Conservation (phyloP, 2,113 vertebrate species). For the Parotia lawesii region DNA sequence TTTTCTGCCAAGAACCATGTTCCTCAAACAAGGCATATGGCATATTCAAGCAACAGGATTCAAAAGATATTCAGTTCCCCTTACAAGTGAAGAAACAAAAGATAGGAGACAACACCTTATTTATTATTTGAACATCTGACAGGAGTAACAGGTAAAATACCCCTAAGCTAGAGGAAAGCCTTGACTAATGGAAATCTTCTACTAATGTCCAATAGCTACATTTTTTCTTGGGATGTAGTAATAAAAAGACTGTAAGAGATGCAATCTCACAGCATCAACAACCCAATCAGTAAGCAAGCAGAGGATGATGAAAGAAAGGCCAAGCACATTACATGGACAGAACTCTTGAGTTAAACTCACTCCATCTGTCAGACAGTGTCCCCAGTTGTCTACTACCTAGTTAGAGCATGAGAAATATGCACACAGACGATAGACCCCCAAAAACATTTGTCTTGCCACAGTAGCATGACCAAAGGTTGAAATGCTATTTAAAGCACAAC, state of each 20-base stretch:
- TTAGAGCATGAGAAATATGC: neutral
- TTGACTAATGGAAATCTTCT: neutral
- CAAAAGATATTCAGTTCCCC: neutral
- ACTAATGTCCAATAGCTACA: neutral
- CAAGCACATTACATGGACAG: neutral
- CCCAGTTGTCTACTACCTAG: neutral
- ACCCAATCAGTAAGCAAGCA: neutral
- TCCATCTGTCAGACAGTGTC: neutral
- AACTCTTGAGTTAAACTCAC: neutral
- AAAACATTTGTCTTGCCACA: neutral
- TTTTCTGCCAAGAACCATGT: slow-evolving; percentile 17
- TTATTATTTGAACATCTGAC: neutral
- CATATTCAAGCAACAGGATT: neutral
- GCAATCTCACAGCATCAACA: neutral
- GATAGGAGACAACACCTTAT: neutral
- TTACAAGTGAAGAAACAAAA: neutral
- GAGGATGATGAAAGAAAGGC: neutral
- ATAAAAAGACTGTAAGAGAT: neutral
- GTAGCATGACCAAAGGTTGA: neutral
- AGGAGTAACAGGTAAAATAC: neutral
- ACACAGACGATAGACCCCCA: neutral
- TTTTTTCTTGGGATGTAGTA: neutral
- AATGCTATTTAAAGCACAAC: neutral
- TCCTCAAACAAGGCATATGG: slow-evolving; percentile 27
- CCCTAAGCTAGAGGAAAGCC: neutral